phyloP scores from a whole-genome alignment of 2,797 vertebrate species.

The Chelon auratus region DNA sequence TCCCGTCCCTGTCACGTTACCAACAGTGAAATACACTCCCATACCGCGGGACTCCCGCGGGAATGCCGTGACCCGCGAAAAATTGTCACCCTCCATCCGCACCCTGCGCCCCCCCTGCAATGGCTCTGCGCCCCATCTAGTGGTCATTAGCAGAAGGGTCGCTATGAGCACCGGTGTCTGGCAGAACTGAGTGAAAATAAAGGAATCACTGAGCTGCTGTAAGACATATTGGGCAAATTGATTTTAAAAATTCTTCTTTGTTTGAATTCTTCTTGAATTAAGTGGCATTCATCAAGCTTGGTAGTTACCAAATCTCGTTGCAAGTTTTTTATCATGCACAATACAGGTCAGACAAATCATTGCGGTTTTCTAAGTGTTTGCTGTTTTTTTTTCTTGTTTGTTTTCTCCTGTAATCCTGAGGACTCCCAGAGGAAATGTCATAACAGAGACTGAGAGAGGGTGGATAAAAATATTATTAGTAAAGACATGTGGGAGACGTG shows the following conservation, averaged over 20 bases:
- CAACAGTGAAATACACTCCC: too few relatives aligned
- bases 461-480: conserved; percentile 56
- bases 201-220: neutral
- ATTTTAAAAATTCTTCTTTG: neutral
- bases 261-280: neutral
- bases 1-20: too few relatives aligned
- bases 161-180: too few relatives aligned
- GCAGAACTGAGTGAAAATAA: too few relatives aligned
- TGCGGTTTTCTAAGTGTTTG: conserved; percentile 8
- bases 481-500: conserved; percentile 52
- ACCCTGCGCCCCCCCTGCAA: too few relatives aligned
- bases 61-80: too few relatives aligned
- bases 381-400: neutral
- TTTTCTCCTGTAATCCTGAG: neutral
- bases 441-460: conserved; percentile 24
- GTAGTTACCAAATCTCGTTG: neutral
- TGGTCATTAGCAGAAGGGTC: neutral
- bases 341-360: neutral
- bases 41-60: too few relatives aligned
- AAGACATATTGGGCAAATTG: neutral
- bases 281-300: neutral
- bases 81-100: too few relatives aligned
- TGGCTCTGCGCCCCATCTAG: conserved; percentile 1
- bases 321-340: too few relatives aligned
- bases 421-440: neutral